Percentiles rank a stretch among this genome's conserved stretches.
Evolutionary conservation across 2,797 vertebrate species (phyloP).

Genomic region (Momotus momota): DNA sequence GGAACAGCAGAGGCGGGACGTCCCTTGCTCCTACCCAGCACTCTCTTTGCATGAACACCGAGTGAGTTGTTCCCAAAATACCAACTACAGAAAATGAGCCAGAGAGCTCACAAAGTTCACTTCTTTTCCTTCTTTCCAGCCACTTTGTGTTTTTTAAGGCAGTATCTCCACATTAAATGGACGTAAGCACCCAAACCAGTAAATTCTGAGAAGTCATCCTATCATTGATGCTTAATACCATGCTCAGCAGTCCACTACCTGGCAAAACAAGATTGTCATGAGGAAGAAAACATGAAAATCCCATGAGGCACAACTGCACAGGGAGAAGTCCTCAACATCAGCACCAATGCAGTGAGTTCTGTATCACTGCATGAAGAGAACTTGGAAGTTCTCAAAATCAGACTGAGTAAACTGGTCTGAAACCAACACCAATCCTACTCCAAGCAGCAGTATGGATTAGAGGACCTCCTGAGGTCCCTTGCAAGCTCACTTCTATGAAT

Average conservation of each 20-base stretch:
- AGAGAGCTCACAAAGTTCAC: not conserved
- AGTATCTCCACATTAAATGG: not conserved
- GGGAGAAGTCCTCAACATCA: not conserved
- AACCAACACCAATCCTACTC: not conserved
- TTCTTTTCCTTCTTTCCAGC: not conserved
- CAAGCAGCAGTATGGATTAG: not conserved
- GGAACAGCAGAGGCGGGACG: not conserved
- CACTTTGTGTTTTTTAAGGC: not conserved
- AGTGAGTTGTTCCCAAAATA: not conserved
- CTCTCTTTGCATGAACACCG: fast-evolving
- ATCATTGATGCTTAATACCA: not conserved
- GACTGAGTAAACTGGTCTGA: not conserved
- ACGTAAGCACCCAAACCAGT: not conserved
- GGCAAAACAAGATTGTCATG: not conserved
- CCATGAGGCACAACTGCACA: not conserved
- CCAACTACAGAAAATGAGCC: not conserved
- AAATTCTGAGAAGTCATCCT: not conserved
- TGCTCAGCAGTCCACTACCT: too few relatives aligned
- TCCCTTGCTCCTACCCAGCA: not conserved
- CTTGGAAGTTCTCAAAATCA: not conserved
- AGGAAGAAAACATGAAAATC: not conserved
- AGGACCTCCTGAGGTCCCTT: not conserved
- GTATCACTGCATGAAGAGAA: not conserved
- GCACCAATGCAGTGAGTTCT: not conserved
- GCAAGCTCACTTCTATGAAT: not conserved